phyloP scores from a whole-genome alignment of 2,113 vertebrate genomes.

The Apodemus sylvaticus region DNA sequence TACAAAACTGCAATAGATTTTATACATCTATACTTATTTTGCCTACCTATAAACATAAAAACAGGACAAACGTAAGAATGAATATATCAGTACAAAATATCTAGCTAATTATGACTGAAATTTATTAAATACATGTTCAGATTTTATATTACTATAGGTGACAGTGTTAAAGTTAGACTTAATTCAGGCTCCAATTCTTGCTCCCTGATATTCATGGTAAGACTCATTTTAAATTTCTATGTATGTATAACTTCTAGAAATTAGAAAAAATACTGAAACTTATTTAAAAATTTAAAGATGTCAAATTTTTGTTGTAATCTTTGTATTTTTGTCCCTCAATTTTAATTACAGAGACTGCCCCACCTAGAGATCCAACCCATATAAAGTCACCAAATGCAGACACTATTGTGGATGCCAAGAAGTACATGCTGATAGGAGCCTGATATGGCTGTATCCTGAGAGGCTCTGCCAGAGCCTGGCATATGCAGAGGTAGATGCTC shows the following conservation, averaged over 20 bases:
- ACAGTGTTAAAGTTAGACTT: neutral
- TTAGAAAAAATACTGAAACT: neutral
- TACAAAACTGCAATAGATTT: neutral
- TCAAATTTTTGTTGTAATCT: neutral
- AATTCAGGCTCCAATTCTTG: neutral
- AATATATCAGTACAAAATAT: neutral
- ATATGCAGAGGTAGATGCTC: too few species aligned
- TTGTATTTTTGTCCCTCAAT: neutral
- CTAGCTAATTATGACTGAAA: neutral
- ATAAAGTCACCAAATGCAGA: too few species aligned
- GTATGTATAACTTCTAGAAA: neutral
- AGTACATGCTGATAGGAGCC: too few species aligned
- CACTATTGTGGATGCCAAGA: too few species aligned
- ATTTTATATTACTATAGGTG: neutral
- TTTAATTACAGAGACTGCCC: neutral
- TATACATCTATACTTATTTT: neutral
- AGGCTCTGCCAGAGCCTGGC: too few species aligned
- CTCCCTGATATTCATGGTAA: neutral
- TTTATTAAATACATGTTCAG: neutral
- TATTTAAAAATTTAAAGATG: neutral
- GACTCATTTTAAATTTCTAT: neutral
- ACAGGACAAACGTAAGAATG: neutral
- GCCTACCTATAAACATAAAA: neutral
- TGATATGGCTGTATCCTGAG: too few species aligned
- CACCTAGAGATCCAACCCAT: too few species aligned